These are phyloP conservation scores for Heliconius cydno DNA, from an alignment of 2,888 invertebrate genomes.

Conservation along the genomic window DNA sequence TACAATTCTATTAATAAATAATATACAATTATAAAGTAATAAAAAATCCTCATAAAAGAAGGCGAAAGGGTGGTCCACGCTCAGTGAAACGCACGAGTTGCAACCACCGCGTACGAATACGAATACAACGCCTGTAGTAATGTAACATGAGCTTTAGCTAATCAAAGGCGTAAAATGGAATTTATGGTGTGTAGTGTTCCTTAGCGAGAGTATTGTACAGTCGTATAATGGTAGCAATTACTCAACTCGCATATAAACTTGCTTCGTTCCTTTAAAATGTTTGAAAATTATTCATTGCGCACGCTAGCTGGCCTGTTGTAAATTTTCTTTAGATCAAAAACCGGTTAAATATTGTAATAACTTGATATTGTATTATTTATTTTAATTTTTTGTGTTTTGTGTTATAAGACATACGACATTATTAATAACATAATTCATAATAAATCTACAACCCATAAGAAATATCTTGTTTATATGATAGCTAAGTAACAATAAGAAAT, in stretches of 20 bases:
- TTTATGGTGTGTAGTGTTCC: constrained; percentile 79
- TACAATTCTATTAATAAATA: background rate
- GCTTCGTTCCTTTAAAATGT: constrained; percentile 49
- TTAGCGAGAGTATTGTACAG: constrained; percentile 76
- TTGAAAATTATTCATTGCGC: constrained; percentile 36
- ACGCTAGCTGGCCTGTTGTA: constrained; percentile 15
- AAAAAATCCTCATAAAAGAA: constrained; percentile 35
- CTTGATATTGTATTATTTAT: background rate
- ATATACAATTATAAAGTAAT: background rate
- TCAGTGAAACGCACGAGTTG: constrained; percentile 62
- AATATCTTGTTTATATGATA: too few relatives aligned
- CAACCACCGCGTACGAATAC: constrained; percentile 60
- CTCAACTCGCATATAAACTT: constrained; percentile 71
- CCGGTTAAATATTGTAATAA: background rate
- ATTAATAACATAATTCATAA: too few relatives aligned
- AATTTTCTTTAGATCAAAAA: constrained; percentile 4
- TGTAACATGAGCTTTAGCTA: constrained; percentile 76
- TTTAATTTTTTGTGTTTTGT: background rate
- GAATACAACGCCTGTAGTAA: constrained; percentile 54
- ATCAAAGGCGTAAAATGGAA: constrained; percentile 80
- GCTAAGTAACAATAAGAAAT: too few relatives aligned
- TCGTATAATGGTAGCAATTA: constrained; percentile 78
- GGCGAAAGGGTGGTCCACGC: constrained; percentile 69
- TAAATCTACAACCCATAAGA: too few relatives aligned
- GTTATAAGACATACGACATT: background rate